Base-by-base conservation (phyloP, 2,113 vertebrate species). In the Labrus mixtus region DNA sequence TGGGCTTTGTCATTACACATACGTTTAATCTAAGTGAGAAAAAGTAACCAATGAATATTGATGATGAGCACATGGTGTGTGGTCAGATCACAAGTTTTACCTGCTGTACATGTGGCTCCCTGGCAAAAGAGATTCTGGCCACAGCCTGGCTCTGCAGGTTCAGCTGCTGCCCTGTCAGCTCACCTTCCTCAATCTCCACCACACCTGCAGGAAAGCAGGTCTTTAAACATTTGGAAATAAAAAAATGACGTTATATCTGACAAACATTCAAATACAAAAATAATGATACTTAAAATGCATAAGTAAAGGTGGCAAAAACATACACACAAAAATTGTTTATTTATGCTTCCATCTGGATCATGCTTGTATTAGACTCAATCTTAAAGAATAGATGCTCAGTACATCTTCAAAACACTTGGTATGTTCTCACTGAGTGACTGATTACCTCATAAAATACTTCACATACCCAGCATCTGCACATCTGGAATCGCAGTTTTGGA, bases 111-210 rank as follows among this genome's bases (percentile, higher is more conserved):
- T 96, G 91, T 20, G 98, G 97, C 87, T 97, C 93, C 90, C 95
- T 97, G 77, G 97, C 95, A 60, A 99, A 99, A 69, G 97, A 98
- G 41, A 95, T 96, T 87, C 96, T 96, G 88, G 95, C 95, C 73
- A 99, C 70, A 67, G 95, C 93, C 22, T 95, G 94, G 68, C 95
- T 96, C 23, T 95, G 93, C 73, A 99, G 94, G 67, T 93, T 93
- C 73, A 97, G 87, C 86, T 94, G 94, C 83, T 96, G 95, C 29
- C 94, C 96, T 0, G 94, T 94, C 72, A 99, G 94, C 72, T 98
- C 96, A 0, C 98, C 97, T 89, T 99, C 97, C 81, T 98, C 97
- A 46, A 99, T 96, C 81, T 99, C 98, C 82, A 99, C 97, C 60
- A 99, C 90, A 84, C 97, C 98, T 99, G 89, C 15, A 76, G n/a